Conservation (phyloP, 92 coral and sea anemone genomes). For the Chrysogorgia sp. region DNA sequence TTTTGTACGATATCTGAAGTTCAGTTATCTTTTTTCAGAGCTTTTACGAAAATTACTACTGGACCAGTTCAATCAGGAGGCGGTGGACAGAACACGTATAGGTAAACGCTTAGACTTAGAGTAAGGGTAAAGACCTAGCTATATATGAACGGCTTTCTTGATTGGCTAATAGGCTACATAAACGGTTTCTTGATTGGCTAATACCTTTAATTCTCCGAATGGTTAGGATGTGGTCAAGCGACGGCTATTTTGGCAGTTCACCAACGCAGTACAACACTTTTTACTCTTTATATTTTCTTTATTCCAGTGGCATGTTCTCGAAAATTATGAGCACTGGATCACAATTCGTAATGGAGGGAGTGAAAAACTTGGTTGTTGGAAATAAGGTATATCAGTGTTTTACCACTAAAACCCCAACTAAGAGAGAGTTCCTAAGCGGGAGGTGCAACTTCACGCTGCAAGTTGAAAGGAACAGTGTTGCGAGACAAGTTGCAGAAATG, state of each 20-base stretch:
- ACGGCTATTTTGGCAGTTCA: too few relatives aligned
- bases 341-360: conserved; percentile 99
- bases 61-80: conserved; percentile 98
- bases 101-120: conserved; percentile 39
- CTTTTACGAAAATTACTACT: conserved; percentile 85
- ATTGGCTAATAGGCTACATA: background rate
- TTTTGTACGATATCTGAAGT: background rate
- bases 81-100: conserved; percentile 97
- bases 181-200: too few relatives aligned
- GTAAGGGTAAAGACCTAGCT: too few relatives aligned
- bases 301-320: conserved; percentile 89
- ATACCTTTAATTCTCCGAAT: too few relatives aligned
- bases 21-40: conserved; percentile 50
- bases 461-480: too few relatives aligned
- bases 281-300: too few relatives aligned
- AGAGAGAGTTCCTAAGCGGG: background rate
- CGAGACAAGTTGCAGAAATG: too few relatives aligned
- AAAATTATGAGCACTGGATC: conserved; percentile 92
- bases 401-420: background rate
- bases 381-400: conserved; percentile 68
- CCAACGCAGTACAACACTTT: too few relatives aligned
- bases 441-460: too few relatives aligned
- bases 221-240: too few relatives aligned
- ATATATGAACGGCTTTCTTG: too few relatives aligned
- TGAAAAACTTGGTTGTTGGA: conserved; percentile 95